Conservation (phyloP, 2,888 invertebrate genomes). For the Theristus sp. region DNA sequence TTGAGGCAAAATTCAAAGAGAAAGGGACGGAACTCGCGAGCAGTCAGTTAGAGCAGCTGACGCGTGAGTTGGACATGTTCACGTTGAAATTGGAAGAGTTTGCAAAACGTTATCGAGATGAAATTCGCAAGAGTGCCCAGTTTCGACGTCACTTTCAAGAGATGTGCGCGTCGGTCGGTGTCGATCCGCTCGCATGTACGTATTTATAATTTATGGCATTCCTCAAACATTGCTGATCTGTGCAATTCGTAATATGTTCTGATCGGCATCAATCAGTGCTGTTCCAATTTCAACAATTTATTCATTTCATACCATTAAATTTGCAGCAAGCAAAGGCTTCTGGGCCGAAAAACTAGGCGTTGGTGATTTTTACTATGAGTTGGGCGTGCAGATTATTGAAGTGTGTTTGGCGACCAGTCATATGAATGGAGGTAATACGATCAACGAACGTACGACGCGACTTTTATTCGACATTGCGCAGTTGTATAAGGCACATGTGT, state of each 20-base stretch:
- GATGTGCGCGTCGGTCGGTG: conserved; percentile 97
- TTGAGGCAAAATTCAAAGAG: conserved; percentile 34
- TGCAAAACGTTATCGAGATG: conserved; percentile 76
- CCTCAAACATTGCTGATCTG: not conserved
- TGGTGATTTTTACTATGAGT: conserved; percentile 94
- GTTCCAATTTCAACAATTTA: too few species aligned
- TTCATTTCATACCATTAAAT: not conserved
- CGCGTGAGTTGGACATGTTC: conserved; percentile 79
- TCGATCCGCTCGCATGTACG: conserved; percentile 85
- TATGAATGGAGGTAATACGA: conserved; percentile 60
- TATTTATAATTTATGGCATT: not conserved
- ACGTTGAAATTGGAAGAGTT: conserved; percentile 59
- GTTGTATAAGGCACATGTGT: too few species aligned
- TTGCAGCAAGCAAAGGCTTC: conserved; percentile 48
- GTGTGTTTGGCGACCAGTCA: conserved; percentile 84
- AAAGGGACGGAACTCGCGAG: conserved; percentile 36
- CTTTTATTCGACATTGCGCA: too few species aligned
- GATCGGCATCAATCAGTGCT: too few species aligned
- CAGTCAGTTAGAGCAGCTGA: conserved; percentile 48
- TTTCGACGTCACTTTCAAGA: conserved; percentile 82
- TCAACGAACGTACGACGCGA: too few species aligned
- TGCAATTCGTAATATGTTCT: not conserved
- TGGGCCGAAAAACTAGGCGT: conserved; percentile 92
- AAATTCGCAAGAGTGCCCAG: conserved; percentile 79
- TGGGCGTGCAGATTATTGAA: conserved; percentile 92